Conservation (phyloP, 2,797 vertebrate genomes). For the Cichlasoma orientale region DNA sequence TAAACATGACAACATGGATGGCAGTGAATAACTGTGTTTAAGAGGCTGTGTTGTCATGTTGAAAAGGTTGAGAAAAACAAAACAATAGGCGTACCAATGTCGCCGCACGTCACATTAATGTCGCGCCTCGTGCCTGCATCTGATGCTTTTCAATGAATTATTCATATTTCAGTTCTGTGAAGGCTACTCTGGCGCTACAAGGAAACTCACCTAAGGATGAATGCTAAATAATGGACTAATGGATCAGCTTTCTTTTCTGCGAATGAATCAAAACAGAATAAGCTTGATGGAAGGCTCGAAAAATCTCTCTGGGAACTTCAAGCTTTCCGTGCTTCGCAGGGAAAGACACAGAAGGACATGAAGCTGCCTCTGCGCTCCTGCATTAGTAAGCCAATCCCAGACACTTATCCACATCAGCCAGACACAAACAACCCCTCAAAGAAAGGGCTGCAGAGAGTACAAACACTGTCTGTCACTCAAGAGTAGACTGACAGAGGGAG, state of each 20-base stretch:
- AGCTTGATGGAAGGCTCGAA: neutral
- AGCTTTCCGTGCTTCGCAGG: constrained; percentile 11
- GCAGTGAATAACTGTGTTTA: constrained; percentile 14
- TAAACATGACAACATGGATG: constrained; percentile 19
- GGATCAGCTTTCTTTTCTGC: neutral
- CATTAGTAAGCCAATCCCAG: constrained; percentile 21
- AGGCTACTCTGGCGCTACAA: constrained; percentile 26
- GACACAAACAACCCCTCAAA: constrained; percentile 53
- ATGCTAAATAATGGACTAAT: constrained; percentile 47
- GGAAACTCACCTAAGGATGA: constrained; percentile 27
- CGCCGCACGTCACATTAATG: constrained; percentile 13
- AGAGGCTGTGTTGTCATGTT: constrained; percentile 11
- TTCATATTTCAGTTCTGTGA: constrained; percentile 48
- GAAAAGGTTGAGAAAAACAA: constrained; percentile 22
- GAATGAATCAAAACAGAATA: constrained; percentile 31
- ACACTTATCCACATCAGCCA: constrained; percentile 46
- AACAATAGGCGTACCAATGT: constrained; percentile 25
- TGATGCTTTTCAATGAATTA: constrained; percentile 62
- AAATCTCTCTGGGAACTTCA: constrained; percentile 31
- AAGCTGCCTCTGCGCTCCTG: neutral
- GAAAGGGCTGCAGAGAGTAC: constrained; percentile 39
- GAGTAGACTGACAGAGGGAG: constrained; percentile 37
- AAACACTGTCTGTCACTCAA: constrained; percentile 60
- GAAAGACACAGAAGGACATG: constrained; percentile 23
- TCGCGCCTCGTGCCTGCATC: constrained; percentile 18